A percentile compares a stretch with the other conserved stretches of the same genome.
Conservation (phyloP, 23 tunicate genomes). For the Oikopleura vanhoeffeni region DNA sequence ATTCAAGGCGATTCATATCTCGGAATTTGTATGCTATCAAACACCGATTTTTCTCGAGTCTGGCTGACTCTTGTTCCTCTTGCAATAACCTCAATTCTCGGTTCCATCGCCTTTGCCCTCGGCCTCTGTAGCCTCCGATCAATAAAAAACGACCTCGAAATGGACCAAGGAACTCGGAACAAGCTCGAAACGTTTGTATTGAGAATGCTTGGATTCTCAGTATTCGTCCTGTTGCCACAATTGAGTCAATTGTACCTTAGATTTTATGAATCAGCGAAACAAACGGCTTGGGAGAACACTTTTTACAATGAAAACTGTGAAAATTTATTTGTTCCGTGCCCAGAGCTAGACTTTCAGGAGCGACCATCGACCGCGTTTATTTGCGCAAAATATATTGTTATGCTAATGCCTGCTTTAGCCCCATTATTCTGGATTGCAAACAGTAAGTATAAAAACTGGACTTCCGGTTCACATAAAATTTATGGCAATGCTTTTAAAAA, state of each 20-base stretch:
- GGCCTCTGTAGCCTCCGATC: not conserved
- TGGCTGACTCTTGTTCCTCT: not conserved
- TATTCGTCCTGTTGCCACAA: not conserved
- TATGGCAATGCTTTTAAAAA: no score
- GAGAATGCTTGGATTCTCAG: not conserved
- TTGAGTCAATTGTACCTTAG: not conserved
- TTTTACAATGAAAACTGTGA: slow-evolving; percentile 1
- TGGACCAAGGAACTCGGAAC: not conserved
- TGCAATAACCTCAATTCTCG: not conserved
- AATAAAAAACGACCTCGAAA: not conserved
- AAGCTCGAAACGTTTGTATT: slow-evolving; percentile 1
- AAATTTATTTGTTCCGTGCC: not conserved
- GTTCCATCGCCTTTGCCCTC: not conserved
- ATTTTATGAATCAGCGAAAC: not conserved
- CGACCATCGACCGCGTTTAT: not conserved
- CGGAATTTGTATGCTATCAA: not conserved
- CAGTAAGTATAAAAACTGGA: not conserved
- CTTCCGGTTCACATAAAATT: no score
- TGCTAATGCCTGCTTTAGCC: not conserved
- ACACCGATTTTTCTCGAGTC: not conserved
- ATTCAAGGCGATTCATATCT: not conserved
- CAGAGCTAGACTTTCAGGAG: not conserved
- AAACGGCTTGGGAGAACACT: not conserved
- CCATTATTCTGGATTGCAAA: slow-evolving; percentile 3
- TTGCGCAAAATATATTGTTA: not conserved